These are phyloP conservation scores for Corythornis cristatus DNA, from an alignment of 2,113 vertebrate species.

Conservation along the genomic window DNA sequence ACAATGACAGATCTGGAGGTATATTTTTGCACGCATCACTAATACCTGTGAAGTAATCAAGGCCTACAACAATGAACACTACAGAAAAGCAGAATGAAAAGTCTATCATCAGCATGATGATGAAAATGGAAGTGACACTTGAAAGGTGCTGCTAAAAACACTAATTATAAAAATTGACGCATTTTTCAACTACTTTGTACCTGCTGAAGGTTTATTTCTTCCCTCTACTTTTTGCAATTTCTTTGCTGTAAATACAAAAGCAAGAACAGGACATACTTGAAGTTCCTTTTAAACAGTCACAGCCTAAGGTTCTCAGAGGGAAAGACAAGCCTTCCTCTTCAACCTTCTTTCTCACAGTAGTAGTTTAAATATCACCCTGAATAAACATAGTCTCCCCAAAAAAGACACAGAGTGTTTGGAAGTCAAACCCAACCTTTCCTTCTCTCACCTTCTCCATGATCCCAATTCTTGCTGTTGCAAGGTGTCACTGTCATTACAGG, in stretches of 20 bases:
- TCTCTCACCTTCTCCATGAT: background rate
- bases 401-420: background rate
- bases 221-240: background rate
- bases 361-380: background rate
- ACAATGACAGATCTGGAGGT: background rate
- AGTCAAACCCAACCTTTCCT: background rate
- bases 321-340: background rate
- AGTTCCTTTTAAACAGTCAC: background rate
- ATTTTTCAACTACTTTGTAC: background rate
- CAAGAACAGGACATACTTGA: background rate
- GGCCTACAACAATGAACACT: background rate
- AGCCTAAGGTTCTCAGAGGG: background rate
- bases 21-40: background rate
- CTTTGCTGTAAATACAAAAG: background rate
- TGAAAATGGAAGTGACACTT: background rate
- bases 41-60: background rate
- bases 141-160: background rate
- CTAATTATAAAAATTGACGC: background rate
- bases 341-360: background rate
- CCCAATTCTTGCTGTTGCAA: background rate
- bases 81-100: background rate
- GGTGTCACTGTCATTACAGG: background rate
- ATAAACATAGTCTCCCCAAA: background rate
- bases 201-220: background rate
- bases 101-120: rapidly evolving